Percentiles rank a stretch among this genome's conserved stretches.
phyloP scores from a whole-genome alignment of 2,113 vertebrate species.

The Lophotis ruficrista region DNA sequence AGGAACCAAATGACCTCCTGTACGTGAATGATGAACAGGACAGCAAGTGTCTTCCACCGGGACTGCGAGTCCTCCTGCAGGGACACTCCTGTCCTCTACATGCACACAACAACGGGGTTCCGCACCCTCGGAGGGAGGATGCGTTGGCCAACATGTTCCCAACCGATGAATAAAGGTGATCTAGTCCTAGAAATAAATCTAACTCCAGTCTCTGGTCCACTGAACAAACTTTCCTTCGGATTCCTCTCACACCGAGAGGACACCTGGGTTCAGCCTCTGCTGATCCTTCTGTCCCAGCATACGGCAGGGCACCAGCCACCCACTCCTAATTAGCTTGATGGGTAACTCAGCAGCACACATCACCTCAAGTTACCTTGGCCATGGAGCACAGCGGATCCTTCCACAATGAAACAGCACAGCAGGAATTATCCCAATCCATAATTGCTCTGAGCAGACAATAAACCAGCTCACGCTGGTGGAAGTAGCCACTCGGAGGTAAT shows the following conservation, averaged over 20 bases:
- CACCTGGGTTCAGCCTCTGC: neutral
- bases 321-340: conserved; percentile 35
- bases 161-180: neutral
- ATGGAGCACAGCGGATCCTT: neutral
- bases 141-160: neutral
- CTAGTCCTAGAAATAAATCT: neutral
- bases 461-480: conserved; percentile 48
- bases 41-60: fast-evolving
- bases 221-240: neutral
- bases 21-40: neutral
- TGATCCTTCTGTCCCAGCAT: neutral
- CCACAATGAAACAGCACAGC: conserved; percentile 24
- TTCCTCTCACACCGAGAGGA: neutral
- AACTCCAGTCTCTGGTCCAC: neutral
- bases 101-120: neutral
- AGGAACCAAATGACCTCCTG: neutral
- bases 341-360: conserved; percentile 42
- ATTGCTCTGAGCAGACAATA: conserved; percentile 53
- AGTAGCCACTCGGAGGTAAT: conserved; percentile 64
- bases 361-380: conserved; percentile 64
- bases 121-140: neutral
- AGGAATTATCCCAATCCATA: conserved; percentile 56
- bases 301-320: neutral
- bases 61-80: neutral
- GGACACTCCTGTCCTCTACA: neutral